Evolutionary conservation across 2,888 invertebrate species (phyloP), one percentile per base, ranked within the genome.

Genomic region (Stenoptilia bipunctidactyla): DNA sequence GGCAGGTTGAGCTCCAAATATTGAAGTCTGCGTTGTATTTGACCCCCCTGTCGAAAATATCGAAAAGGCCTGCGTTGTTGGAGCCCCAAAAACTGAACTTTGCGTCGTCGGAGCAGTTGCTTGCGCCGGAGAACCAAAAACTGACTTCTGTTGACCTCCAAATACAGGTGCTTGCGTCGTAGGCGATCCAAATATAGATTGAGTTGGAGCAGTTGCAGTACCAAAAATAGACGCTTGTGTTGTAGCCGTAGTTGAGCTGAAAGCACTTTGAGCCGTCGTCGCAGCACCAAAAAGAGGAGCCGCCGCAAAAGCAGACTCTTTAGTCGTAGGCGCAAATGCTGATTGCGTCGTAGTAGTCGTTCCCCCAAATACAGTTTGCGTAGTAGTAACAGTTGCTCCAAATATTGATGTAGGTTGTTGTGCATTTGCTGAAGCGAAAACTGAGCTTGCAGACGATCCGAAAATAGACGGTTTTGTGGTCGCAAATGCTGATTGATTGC

Each of bases 1-100:
- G 1, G 66, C 52, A 0, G 73, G 59, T 27, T 61, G 51, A 1
- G 53, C 48, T 12, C 60, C 61, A 30, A 63, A 55, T 4, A 55
- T 41, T 0, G 51, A 46, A 0, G 47, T 38, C 38, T 49, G 53
- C 9, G 57, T 39, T 0, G 56, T 43, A 6, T 50, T 48, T 3
- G 57, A 48, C 1, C 37, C 34, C 1, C 42, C 15, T 3, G 40
- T 13, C n/a, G 42, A 44, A 15, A 46, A 46, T 40, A 45, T 40
- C n/a, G 46, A 43, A 10, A 43, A 44, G 0, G 50, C 33, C 38
- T 50, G 51, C 5, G 51, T 52, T 1, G 52, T 45, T 10, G 49
- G 39, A 15, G 49, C 14, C 9, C 52, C 52, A 34, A 59, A 59
- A 34, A 56, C 45, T 38, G 46, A 45, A 6, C 51, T 45, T 40